These are phyloP conservation scores for Lypha dubia DNA, from an alignment of 2,888 invertebrate species.

Conservation along the genomic window DNA sequence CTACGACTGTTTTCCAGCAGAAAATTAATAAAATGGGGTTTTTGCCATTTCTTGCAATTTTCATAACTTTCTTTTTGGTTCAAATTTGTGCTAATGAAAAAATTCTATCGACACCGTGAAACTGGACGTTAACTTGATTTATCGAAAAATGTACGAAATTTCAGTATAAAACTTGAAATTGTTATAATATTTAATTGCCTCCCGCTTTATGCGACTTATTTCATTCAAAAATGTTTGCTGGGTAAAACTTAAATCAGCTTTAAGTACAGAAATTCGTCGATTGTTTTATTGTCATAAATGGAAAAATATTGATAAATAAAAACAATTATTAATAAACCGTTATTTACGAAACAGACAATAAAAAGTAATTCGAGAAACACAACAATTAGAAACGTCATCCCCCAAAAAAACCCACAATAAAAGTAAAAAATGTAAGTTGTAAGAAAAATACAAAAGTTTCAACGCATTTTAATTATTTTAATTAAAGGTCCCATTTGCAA, in stretches of 20 bases:
- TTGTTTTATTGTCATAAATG: conserved; percentile 14
- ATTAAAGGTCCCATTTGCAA: conserved; percentile 71
- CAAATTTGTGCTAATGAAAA: too few relatives aligned
- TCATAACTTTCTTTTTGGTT: too few relatives aligned
- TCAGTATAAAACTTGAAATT: too few relatives aligned
- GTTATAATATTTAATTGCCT: too few relatives aligned
- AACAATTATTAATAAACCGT: conserved; percentile 38
- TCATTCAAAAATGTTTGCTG: not conserved
- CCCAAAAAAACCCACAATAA: conserved; percentile 13
- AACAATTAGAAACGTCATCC: conserved; percentile 19
- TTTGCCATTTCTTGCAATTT: too few relatives aligned
- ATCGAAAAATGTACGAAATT: too few relatives aligned
- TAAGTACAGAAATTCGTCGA: not conserved
- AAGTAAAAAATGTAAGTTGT: conserved; percentile 50
- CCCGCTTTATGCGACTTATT: too few relatives aligned
- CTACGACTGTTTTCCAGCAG: too few relatives aligned
- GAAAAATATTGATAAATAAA: conserved; percentile 26
- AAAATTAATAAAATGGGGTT: too few relatives aligned
- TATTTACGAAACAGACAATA: conserved; percentile 12
- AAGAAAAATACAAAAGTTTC: not conserved
- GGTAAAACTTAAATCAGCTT: not conserved
- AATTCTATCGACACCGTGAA: too few relatives aligned
- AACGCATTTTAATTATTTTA: not conserved
- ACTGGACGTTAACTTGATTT: too few relatives aligned
- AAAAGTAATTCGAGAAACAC: conserved; percentile 14